phyloP scores from a whole-genome alignment of 2,888 invertebrate species.

The Eugnorisma glareosa region DNA sequence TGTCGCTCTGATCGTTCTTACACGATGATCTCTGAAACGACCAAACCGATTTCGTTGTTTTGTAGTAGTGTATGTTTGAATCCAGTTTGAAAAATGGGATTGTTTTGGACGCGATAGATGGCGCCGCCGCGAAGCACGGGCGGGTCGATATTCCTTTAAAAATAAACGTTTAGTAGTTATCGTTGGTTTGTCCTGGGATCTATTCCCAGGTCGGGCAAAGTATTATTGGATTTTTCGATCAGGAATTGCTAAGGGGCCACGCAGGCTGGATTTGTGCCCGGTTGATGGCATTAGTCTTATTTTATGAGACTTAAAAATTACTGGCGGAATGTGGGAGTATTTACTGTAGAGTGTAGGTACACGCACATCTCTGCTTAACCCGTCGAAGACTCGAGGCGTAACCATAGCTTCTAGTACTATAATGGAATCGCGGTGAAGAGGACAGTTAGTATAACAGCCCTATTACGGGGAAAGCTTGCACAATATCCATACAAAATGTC shows the following conservation, averaged over 20 bases:
- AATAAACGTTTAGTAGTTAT: constrained; percentile 1
- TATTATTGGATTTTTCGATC: neutral
- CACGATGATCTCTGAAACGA: neutral
- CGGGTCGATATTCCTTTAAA: too few relatives aligned
- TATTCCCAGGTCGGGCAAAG: neutral
- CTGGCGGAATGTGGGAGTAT: neutral
- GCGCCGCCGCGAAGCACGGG: too few relatives aligned
- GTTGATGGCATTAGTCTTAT: neutral
- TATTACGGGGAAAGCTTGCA: constrained; percentile 45
- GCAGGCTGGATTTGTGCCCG: neutral
- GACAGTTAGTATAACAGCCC: constrained; percentile 38
- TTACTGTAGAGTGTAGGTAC: neutral
- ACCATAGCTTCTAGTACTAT: constrained; percentile 42
- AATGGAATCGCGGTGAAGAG: constrained; percentile 35
- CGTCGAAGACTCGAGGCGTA: neutral
- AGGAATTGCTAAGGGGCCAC: neutral
- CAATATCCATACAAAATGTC: constrained; percentile 52
- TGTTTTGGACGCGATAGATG: neutral
- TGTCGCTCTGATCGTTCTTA: neutral
- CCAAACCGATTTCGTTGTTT: neutral
- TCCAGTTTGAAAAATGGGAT: neutral
- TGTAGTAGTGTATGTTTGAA: neutral
- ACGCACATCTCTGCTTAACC: neutral
- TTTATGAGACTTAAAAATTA: neutral
- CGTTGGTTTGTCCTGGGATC: neutral